These are phyloP conservation scores for Apodemia duryi DNA, from an alignment of 2,888 invertebrate species.

Conservation along the genomic window DNA sequence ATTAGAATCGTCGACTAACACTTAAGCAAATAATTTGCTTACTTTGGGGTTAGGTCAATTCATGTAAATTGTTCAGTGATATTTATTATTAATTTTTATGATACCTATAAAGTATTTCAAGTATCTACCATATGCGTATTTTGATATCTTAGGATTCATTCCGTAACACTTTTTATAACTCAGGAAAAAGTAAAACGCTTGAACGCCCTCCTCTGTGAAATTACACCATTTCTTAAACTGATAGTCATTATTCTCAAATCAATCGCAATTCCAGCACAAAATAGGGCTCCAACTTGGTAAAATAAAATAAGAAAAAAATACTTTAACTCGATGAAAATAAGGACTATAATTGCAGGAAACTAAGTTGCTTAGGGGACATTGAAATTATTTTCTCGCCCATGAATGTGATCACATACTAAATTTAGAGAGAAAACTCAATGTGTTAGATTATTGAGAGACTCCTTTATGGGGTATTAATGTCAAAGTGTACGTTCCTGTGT, in stretches of 20 bases:
- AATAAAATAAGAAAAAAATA: conserved; percentile 22
- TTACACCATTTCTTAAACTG: conserved; percentile 40
- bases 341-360: conserved; percentile 25
- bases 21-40: too few species aligned
- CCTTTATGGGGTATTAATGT: conserved; percentile 10
- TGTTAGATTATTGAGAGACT: conserved; percentile 30
- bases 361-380: conserved; percentile 30
- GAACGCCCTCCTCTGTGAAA: conserved; percentile 36
- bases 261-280: conserved; percentile 38
- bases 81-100: too few species aligned
- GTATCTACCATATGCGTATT: background rate
- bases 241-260: conserved; percentile 44
- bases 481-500: background rate
- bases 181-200: conserved; percentile 33
- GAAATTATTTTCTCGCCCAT: conserved; percentile 34
- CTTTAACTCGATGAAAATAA: conserved; percentile 24
- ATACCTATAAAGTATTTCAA: too few species aligned
- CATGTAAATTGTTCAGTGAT: too few species aligned
- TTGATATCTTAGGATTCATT: conserved; percentile 19
- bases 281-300: conserved; percentile 28
- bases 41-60: too few species aligned
- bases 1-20: too few species aligned
- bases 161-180: conserved; percentile 26
- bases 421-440: conserved; percentile 38
- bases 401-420: conserved; percentile 37